Conservation (phyloP, 2,113 vertebrate species). For the Ivindomyrus marchei region DNA sequence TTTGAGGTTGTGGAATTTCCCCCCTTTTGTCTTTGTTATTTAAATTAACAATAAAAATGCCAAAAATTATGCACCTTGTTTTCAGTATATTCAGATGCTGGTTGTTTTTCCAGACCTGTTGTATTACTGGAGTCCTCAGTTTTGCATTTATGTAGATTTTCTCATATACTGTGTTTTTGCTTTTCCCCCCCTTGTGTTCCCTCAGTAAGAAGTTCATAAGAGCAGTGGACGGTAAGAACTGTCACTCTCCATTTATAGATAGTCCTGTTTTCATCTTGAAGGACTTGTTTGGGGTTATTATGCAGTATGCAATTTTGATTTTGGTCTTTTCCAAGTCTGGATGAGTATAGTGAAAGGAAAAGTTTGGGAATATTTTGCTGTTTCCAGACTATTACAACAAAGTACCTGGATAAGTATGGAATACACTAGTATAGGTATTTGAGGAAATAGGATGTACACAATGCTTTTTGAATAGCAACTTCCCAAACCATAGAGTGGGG, state of each 20-base stretch:
- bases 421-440: background rate
- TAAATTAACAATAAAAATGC: slow-evolving; percentile 62
- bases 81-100: background rate
- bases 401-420: background rate
- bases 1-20: slow-evolving; percentile 37
- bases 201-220: background rate
- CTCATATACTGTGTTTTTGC: background rate
- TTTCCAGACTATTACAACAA: background rate
- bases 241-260: background rate
- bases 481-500: background rate
- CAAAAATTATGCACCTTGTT: slow-evolving; percentile 16
- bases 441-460: background rate
- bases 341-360: background rate
- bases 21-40: slow-evolving; percentile 65
- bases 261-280: background rate
- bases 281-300: background rate
- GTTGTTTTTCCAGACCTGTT: background rate
- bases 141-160: background rate
- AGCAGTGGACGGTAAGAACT: background rate
- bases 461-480: background rate
- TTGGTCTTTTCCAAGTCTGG: background rate
- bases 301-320: background rate
- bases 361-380: background rate
- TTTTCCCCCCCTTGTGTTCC: background rate
- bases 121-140: background rate